Percentiles rank a stretch among this genome's conserved stretches.
Evolutionary conservation across 2,888 invertebrate genomes (phyloP).

Genomic region (Gisinianus flammeolus): DNA sequence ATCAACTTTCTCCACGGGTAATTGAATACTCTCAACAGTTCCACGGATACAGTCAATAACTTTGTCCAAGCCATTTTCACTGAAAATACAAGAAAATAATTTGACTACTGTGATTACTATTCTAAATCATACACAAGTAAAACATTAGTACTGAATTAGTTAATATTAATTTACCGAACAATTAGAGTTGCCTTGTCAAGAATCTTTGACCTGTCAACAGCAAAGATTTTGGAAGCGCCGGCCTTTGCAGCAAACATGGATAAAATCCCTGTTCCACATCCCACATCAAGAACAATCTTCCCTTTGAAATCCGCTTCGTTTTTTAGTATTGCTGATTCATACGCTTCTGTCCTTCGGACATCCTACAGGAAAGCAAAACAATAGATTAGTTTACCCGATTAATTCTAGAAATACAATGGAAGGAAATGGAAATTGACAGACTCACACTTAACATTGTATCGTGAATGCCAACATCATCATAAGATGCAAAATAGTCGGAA

Average conservation of each 20-base stretch:
- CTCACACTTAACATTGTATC: constrained; percentile 88
- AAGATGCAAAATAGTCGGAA: constrained; percentile 75
- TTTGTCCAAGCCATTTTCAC: constrained; percentile 77
- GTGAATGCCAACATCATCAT: constrained; percentile 90
- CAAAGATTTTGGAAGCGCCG: constrained; percentile 87
- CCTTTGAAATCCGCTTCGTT: constrained; percentile 74
- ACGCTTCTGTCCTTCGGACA: constrained; percentile 82
- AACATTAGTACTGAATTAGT: no score
- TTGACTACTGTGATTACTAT: background rate
- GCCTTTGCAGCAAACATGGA: constrained; percentile 98
- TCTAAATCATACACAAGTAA: no score
- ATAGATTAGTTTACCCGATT: no score
- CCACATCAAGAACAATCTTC: constrained; percentile 90
- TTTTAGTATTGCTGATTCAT: constrained; percentile 79
- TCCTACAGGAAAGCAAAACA: constrained; percentile 67
- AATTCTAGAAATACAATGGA: no score
- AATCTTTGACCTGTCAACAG: constrained; percentile 95
- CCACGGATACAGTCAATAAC: constrained; percentile 82
- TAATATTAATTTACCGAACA: constrained; percentile 71
- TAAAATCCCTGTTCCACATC: constrained; percentile 96
- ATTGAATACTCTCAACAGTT: constrained; percentile 78
- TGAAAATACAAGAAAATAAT: constrained; percentile 60
- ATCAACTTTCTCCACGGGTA: constrained; percentile 81
- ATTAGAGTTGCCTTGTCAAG: constrained; percentile 96
- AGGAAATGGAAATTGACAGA: no score